phyloP scores from a whole-genome alignment of 2,113 vertebrate genomes.

The Alouatta palliata region DNA sequence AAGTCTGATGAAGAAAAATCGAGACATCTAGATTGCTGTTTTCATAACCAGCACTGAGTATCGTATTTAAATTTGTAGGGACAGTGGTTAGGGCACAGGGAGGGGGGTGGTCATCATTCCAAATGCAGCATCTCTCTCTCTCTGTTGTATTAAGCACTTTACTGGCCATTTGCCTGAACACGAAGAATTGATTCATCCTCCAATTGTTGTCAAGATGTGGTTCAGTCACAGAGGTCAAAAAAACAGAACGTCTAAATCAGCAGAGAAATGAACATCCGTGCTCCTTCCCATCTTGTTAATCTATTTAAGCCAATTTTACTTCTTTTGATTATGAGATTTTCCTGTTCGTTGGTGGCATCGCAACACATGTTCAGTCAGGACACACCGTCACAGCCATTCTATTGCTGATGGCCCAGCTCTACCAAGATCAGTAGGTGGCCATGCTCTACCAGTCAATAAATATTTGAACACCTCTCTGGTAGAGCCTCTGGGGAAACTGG shows the following conservation, averaged over 20 bases:
- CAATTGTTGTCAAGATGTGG: not conserved
- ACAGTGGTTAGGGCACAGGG: not conserved
- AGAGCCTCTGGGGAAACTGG: not conserved
- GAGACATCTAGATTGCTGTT: not conserved
- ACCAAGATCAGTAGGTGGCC: not conserved
- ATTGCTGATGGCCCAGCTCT: not conserved
- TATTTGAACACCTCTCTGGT: not conserved
- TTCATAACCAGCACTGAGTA: not conserved
- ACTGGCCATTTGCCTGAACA: not conserved
- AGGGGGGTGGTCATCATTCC: not conserved
- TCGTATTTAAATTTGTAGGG: not conserved
- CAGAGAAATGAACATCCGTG: not conserved
- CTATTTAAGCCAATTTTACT: not conserved
- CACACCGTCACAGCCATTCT: not conserved
- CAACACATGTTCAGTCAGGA: not conserved
- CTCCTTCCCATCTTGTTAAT: not conserved
- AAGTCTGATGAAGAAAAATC: conserved; percentile 63
- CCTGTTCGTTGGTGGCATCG: not conserved
- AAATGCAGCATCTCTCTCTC: not conserved
- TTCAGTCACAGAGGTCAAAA: not conserved
- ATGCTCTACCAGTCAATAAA: rapidly evolving
- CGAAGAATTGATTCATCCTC: not conserved
- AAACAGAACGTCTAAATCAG: not conserved
- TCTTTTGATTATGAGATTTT: not conserved
- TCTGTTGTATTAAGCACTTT: not conserved